phyloP scores from a whole-genome alignment of 2,113 vertebrate species.

The Epinephelus cyanopodus region DNA sequence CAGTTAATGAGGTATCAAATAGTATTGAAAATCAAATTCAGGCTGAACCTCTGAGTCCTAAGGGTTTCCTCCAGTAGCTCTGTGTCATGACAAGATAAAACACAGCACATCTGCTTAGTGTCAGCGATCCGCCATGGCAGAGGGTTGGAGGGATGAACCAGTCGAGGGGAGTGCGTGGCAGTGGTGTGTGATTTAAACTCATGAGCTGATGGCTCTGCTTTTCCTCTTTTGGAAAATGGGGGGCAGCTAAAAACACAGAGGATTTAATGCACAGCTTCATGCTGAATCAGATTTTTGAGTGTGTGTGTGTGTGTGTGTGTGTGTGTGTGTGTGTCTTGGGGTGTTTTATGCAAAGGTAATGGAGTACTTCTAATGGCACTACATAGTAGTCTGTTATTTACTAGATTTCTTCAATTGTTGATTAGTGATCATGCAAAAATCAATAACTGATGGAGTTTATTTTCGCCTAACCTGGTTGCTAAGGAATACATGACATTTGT shows the following conservation, averaged over 20 bases:
- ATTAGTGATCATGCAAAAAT: background rate
- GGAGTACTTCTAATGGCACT: background rate
- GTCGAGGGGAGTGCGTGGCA: constrained; percentile 71
- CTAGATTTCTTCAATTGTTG: background rate
- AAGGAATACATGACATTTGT: background rate
- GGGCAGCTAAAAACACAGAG: background rate
- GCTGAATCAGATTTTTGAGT: background rate
- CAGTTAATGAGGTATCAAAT: constrained; percentile 50
- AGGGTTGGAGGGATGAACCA: constrained; percentile 63
- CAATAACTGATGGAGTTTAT: background rate
- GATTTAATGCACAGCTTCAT: constrained; percentile 28
- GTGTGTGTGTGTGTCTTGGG: background rate
- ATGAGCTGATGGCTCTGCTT: constrained; percentile 76
- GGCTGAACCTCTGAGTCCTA: constrained; percentile 44
- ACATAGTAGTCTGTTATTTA: background rate
- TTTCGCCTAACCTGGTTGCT: background rate
- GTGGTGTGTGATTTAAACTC: constrained; percentile 76
- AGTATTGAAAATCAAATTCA: constrained; percentile 51
- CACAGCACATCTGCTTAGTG: constrained; percentile 77
- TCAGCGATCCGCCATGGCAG: constrained; percentile 66
- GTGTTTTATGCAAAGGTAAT: background rate
- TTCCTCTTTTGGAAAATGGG: constrained; percentile 55
- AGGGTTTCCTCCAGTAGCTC: constrained; percentile 75
- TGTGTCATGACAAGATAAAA: constrained; percentile 80
- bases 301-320: background rate